Base-by-base conservation (phyloP, 2,888 invertebrate species). In the Polylopha cassiicola region DNA sequence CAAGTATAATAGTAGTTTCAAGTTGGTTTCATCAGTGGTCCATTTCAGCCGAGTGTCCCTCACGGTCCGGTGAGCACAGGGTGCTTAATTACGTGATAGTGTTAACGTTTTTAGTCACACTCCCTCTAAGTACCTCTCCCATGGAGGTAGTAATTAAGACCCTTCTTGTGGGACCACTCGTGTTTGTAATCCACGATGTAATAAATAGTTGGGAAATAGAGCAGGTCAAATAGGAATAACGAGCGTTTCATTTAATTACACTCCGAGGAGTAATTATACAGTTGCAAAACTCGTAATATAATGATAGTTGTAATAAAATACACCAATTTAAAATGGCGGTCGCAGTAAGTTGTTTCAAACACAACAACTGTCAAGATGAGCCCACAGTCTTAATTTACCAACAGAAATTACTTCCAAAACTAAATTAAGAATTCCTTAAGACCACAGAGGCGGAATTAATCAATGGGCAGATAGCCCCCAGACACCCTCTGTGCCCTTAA, bases 51-150 rank as follows among this genome's bases (percentile, higher is more conserved):
- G 57, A 62, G 60, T 72, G 71, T 73, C 72, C 71, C 74, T 72
- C 58, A 70, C 68, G 75, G 77, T 76, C 73, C 69, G 68, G 60
- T 65, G 73, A 70, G 67, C 75, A 76, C 61, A 64, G 69, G 75
- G 68, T 61, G 70, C 75, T 82, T 84, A 84, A 84, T 81, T 81
- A 82, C 72, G 77, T 81, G 78, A 82, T 81, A 82, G 80, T 58
- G 52, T 61, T 59, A 66, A 74, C 71, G 71, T 64, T 71, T 79
- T 71, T 65, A 64, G 69, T 60, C 62, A 58, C 58, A 65, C 69
- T 64, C 67, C 51, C 65, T 50, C 58, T 59, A 58, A 50, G n/a
- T n/a, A n/a, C 15, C 21, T 6, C n/a, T 9, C 15, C 15, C 9
- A 22, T 29, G 20, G 2, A 36, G 34, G 24, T 30, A 36, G 41